These are phyloP conservation scores for Pararge aegeria DNA, from an alignment of 1,140 invertebrate species.

Conservation along the genomic window DNA sequence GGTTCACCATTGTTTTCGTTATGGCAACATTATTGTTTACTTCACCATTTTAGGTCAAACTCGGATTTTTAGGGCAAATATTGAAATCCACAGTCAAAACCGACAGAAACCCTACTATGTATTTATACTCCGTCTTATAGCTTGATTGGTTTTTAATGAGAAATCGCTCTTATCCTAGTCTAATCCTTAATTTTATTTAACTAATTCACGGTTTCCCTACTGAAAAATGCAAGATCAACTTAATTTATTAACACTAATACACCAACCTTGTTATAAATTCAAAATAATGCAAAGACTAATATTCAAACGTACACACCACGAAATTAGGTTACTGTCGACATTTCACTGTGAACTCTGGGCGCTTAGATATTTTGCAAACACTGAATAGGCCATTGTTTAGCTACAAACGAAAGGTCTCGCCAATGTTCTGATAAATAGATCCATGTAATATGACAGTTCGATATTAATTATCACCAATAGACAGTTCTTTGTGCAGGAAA, in stretches of 20 bases:
- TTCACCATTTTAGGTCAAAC: background rate
- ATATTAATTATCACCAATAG: conserved; percentile 52
- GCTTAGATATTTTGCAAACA: conserved; percentile 56
- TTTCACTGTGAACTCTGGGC: conserved; percentile 47
- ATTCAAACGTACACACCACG: background rate
- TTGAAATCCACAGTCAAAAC: background rate
- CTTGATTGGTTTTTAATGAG: too few species aligned
- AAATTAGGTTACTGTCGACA: conserved; percentile 42
- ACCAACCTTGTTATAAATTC: background rate
- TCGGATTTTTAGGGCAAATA: background rate
- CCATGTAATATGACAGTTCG: conserved; percentile 45
- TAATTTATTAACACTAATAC: background rate
- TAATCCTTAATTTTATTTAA: too few species aligned
- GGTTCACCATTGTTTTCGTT: conserved; percentile 6
- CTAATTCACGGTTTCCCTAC: too few species aligned
- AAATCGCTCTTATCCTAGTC: too few species aligned
- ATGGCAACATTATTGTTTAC: background rate
- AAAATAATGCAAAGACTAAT: conserved; percentile 10
- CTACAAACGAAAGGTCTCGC: conserved; percentile 36
- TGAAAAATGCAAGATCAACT: background rate
- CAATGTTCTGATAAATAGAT: conserved; percentile 54
- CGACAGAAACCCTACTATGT: background rate
- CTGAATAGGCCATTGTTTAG: conserved; percentile 51
- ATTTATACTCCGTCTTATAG: background rate
- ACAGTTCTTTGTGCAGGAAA: conserved; percentile 9